Evolutionary conservation across 1,140 invertebrate species (phyloP), one percentile per base, ranked within the genome.

Genomic region (Lutraria rhynchaena): DNA sequence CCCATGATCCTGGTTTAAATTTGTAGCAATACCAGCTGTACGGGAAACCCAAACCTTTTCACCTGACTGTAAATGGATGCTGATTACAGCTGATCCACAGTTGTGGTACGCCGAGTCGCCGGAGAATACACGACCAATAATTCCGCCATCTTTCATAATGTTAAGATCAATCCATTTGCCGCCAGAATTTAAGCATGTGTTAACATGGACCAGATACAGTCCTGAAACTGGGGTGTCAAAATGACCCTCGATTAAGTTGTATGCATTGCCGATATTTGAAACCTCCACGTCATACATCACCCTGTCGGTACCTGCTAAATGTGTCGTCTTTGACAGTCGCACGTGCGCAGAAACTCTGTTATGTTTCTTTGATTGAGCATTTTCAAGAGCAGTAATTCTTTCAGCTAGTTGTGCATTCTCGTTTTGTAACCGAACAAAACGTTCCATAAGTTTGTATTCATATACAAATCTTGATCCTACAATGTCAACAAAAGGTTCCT

Each of bases 401-500:
- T 65, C 35, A 29, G 3, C 5, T 13, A 37, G 22, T 44, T 41
- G 41, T 3, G 35, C 35, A 46, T 24, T 4, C 46, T 65, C 61
- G 5, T n/a, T 35, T 27, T 46, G n/a, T 9, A 65, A 41, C 27
- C 11, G 22, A 13, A 65, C 46, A 17, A 65, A 44, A 24, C 46
- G 41, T 22, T 65, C 61, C 46, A 65, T 44, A 22, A 65, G 9
- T 22, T 24, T 17, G 46, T 65, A 65, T 24, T 65, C 61, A 24
- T 65, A 65, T 41, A 46, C 35, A 65, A 65, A 65, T 65, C 61
- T 65, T 65, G 61, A 65, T 44, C 61, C 41, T n/a, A 44, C 61
- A 27, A n/a, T 29, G 22, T 35, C 61, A 22, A 24, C 9, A 15
- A 17, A 27, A 2, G 61, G 61, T 27, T 65, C 61, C 57, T 13